Evolutionary conservation across 2,113 vertebrate genomes (phyloP).

Genomic region (Lethenteron reissneri): DNA sequence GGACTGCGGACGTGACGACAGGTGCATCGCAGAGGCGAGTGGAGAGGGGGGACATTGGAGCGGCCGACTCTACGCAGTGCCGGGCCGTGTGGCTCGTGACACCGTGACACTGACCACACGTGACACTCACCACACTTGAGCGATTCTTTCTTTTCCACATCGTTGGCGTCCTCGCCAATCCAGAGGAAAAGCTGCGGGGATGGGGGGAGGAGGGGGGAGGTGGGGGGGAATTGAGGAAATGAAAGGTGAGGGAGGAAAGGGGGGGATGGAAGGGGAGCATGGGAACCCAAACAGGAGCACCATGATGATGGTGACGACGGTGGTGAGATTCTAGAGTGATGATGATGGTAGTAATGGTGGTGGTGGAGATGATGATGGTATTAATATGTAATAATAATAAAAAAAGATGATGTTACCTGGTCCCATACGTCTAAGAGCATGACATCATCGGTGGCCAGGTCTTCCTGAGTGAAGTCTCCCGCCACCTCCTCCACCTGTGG

Average conservation of each 20-base stretch:
- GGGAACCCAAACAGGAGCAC: no score
- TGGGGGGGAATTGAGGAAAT: not conserved
- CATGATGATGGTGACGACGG: not conserved
- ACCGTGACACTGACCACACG: slow-evolving; percentile 35
- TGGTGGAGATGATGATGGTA: no score
- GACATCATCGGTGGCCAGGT: slow-evolving; percentile 74
- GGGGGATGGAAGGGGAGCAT: no score
- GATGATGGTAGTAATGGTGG: not conserved
- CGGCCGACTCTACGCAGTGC: no score
- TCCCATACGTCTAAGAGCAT: slow-evolving; percentile 78
- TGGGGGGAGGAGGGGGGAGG: not conserved
- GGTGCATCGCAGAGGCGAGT: no score
- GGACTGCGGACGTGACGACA: no score
- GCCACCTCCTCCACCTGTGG: slow-evolving; percentile 66
- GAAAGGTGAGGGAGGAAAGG: no score
- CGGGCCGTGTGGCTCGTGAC: no score
- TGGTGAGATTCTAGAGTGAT: not conserved
- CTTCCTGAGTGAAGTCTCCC: slow-evolving; percentile 67
- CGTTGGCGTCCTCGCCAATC: slow-evolving; percentile 77
- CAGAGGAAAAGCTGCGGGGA: slow-evolving; percentile 63
- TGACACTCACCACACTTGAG: slow-evolving; percentile 43
- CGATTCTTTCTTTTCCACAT: slow-evolving; percentile 76
- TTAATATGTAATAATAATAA: no score
- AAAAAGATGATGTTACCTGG: slow-evolving; percentile 29
- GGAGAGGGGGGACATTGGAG: no score